A percentile compares a stretch with the other conserved stretches of the same genome.
Conservation (phyloP, 1,140 invertebrate genomes). For the Dendrolimus kikuchii region DNA sequence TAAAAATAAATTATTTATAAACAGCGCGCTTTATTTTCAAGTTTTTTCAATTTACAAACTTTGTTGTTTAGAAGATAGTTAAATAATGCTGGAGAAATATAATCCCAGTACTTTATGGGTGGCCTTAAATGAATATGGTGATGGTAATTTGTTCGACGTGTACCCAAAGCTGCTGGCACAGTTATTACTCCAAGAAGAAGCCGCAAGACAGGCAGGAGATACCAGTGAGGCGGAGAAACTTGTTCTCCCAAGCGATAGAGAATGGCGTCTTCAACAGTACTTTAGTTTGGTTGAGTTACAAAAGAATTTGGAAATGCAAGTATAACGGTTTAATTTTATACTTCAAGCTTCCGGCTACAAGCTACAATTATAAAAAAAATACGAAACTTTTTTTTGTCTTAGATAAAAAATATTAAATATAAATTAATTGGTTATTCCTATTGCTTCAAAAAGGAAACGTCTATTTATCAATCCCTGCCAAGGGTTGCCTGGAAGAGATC, state of each 20-base stretch:
- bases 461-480: too few relatives aligned
- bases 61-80: too few relatives aligned
- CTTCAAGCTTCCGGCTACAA: too few relatives aligned
- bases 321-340: slow-evolving; percentile 5
- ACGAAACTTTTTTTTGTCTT: too few relatives aligned
- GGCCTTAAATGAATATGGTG: slow-evolving; percentile 64
- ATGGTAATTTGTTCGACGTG: slow-evolving; percentile 68
- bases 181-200: slow-evolving; percentile 62
- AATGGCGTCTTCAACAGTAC: slow-evolving; percentile 82
- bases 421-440: too few relatives aligned
- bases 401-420: too few relatives aligned
- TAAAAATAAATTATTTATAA: too few relatives aligned
- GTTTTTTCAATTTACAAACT: too few relatives aligned
- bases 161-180: slow-evolving; percentile 64
- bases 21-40: too few relatives aligned
- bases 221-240: slow-evolving; percentile 56
- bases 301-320: slow-evolving; percentile 53
- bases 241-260: slow-evolving; percentile 79
- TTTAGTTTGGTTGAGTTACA: slow-evolving; percentile 82
- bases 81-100: slow-evolving; percentile 29
- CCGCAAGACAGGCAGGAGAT: slow-evolving; percentile 51
- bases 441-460: too few relatives aligned
- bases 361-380: too few relatives aligned
- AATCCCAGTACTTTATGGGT: slow-evolving; percentile 69
- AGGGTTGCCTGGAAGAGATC: too few relatives aligned